These are phyloP conservation scores for Semotilus atromaculatus DNA, from an alignment of 2,797 vertebrate genomes.

Conservation along the genomic window DNA sequence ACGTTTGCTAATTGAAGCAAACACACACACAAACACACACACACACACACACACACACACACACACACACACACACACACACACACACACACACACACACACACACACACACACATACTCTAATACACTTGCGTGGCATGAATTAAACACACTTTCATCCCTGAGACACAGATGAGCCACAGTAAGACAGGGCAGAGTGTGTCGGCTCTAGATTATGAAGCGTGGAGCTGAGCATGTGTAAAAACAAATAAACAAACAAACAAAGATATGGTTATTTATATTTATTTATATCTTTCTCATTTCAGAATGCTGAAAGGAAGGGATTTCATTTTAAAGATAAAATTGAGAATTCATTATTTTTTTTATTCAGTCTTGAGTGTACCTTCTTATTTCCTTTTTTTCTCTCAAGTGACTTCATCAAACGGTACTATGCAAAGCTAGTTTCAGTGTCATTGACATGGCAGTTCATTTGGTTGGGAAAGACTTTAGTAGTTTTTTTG, in stretches of 20 bases:
- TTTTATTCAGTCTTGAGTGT: neutral
- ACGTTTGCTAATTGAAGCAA: slow-evolving; percentile 4
- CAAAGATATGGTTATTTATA: neutral
- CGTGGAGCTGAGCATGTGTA: slow-evolving; percentile 1
- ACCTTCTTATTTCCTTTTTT: neutral
- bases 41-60: neutral
- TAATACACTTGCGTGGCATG: neutral
- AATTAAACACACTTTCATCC: slow-evolving; percentile 23
- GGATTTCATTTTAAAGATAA: neutral
- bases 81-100: neutral
- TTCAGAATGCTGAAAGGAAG: neutral
- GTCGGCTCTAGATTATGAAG: slow-evolving; percentile 43
- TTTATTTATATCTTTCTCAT: neutral
- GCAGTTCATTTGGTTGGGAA: neutral
- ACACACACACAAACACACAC: slow-evolving; percentile 5
- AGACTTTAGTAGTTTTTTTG: neutral
- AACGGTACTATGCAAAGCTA: neutral
- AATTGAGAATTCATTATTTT: neutral
- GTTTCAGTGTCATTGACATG: neutral
- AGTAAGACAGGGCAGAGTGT: slow-evolving; percentile 62
- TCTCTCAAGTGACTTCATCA: slow-evolving; percentile 13
- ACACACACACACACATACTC: neutral
- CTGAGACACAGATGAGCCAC: slow-evolving; percentile 56
- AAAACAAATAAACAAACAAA: neutral
- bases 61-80: slow-evolving; percentile 9